Evolutionary conservation across 2,888 invertebrate genomes (phyloP), one percentile per base, ranked within the genome.

Genomic region (Tigriopus californicus): DNA sequence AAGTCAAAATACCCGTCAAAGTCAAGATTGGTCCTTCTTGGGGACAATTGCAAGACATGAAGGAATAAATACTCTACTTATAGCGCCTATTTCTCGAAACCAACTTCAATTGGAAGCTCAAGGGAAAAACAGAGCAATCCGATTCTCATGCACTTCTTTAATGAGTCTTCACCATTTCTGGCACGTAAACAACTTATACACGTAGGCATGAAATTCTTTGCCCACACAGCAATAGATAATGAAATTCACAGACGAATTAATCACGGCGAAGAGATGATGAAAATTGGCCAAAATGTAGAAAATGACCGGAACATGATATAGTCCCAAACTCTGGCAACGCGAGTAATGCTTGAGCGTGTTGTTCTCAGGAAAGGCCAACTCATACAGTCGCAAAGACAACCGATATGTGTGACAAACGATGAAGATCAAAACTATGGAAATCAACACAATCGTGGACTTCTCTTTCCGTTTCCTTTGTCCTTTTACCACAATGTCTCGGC

Each of bases 1-100:
- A 76, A 56, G 83, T 95, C 2, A 82, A 82, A n/a, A 74, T 94
- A 61, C 87, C 87, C 6, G 90, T 94, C 0, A 91, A 89, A 75
- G 70, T 94, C 1, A 87, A 82, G 74, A 74, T 75, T 51, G 95
- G 94, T 0, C 71, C 74, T 58, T 79, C 82, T 40, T 95, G 94
- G 94, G 91, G 87, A n/a, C 61, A 64, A 6, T 59, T 69, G 62
- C 41, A 41, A 22, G 59, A 59, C 12, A 33, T 60, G 4, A 60
- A 46, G 15, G 59, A 59, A 18, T 60, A 47, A 55, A 40, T 20
- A 22, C 18, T n/a, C n/a, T n/a, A n/a, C n/a, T n/a, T n/a, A n/a
- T n/a, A n/a, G n/a, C n/a, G n/a, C n/a, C n/a, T 51, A 12, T 15
- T 33, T 33, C 33, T 33, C 4, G 3, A 3, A 33, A 33, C 33